These are phyloP conservation scores for Elgaria multicarinata DNA, from an alignment of 2,113 vertebrate species.

Conservation along the genomic window DNA sequence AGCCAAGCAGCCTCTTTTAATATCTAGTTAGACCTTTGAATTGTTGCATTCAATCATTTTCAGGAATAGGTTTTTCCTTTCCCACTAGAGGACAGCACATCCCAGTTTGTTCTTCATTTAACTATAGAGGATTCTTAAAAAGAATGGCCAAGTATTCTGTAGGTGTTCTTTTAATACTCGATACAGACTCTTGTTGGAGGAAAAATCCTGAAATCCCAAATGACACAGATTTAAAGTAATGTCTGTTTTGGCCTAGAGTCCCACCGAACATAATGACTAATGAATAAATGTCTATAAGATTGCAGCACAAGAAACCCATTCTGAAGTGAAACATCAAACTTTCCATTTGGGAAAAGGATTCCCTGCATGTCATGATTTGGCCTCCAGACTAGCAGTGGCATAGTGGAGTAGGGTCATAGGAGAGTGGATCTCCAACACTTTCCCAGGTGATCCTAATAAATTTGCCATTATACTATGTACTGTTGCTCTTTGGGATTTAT, in stretches of 20 bases:
- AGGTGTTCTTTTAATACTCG: not conserved
- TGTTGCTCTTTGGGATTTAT: no score
- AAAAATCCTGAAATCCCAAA: not conserved
- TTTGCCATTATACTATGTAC: no score
- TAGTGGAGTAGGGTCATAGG: no score
- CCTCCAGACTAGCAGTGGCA: no score
- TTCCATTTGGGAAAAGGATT: not conserved
- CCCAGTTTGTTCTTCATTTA: constrained; percentile 15
- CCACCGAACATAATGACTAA: no score
- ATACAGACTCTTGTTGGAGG: not conserved
- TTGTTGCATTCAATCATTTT: not conserved
- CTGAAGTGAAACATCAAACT: not conserved
- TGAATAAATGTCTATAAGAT: no score
- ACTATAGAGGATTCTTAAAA: not conserved
- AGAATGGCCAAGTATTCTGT: not conserved
- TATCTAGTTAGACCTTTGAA: not conserved
- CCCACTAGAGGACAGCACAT: constrained; percentile 75
- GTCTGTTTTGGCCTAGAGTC: no score
- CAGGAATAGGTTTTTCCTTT: constrained; percentile 50
- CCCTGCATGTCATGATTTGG: no score
- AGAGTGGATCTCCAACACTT: no score
- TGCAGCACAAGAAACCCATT: not conserved
- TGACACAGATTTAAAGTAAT: no score
- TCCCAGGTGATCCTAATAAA: no score
- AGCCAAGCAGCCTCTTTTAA: not conserved